These are phyloP conservation scores for Lates calcarifer DNA, from an alignment of 2,113 vertebrate species.

Conservation along the genomic window DNA sequence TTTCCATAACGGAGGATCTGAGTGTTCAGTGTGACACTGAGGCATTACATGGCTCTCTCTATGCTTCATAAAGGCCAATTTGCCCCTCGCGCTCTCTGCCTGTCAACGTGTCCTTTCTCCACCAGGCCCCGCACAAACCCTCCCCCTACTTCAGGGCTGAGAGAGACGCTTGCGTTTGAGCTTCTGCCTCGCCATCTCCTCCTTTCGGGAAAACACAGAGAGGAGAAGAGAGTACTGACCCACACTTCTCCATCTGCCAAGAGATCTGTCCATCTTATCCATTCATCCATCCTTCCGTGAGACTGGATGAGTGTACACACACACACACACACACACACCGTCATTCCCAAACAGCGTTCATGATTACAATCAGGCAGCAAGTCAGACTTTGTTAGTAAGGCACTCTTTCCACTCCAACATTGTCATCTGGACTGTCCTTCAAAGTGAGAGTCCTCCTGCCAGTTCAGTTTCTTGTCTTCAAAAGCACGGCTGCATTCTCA, in stretches of 20 bases:
- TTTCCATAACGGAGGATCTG: slow-evolving; percentile 58
- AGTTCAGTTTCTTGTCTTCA: slow-evolving; percentile 43
- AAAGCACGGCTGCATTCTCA: slow-evolving; percentile 46
- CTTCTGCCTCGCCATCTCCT: slow-evolving; percentile 80
- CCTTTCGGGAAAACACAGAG: slow-evolving; percentile 79
- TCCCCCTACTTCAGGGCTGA: slow-evolving; percentile 76
- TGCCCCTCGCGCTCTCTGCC: slow-evolving; percentile 42
- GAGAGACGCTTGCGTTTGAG: slow-evolving; percentile 83
- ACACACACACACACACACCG: no score
- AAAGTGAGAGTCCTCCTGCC: slow-evolving; percentile 53
- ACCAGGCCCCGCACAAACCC: neutral
- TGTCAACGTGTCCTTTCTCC: slow-evolving; percentile 49
- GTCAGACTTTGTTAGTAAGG: slow-evolving; percentile 74
- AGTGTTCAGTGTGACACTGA: slow-evolving; percentile 60
- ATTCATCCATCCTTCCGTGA: slow-evolving; percentile 40
- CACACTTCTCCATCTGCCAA: slow-evolving; percentile 52
- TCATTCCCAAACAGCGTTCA: slow-evolving; percentile 56
- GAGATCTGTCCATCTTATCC: no score
- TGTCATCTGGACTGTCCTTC: slow-evolving; percentile 63
- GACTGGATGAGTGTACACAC: slow-evolving; percentile 54
- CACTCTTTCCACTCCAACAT: slow-evolving; percentile 56
- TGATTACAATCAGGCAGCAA: slow-evolving; percentile 55
- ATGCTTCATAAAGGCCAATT: slow-evolving; percentile 60
- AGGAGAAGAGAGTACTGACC: slow-evolving; percentile 73
- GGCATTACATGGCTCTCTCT: slow-evolving; percentile 45